These are phyloP conservation scores for Ochotona princeps DNA, from an alignment of 2,113 vertebrate genomes.

Conservation along the genomic window DNA sequence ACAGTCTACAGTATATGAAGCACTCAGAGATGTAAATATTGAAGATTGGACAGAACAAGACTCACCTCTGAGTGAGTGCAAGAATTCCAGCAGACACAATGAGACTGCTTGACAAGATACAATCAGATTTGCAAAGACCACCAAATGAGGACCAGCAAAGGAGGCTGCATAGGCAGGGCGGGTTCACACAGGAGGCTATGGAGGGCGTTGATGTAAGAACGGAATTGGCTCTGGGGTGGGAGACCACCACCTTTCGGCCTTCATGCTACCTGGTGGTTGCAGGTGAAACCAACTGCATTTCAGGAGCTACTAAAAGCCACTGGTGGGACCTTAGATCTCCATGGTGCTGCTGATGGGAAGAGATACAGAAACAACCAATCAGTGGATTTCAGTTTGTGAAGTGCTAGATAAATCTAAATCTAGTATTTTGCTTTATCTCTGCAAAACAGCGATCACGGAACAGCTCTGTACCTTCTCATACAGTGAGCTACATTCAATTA, in stretches of 20 bases:
- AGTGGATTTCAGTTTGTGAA: background rate
- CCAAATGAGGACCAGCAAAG: background rate
- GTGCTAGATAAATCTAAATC: background rate
- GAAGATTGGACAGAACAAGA: background rate
- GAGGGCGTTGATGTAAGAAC: rapidly evolving
- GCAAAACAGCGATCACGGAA: slow-evolving; percentile 63
- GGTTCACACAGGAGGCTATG: background rate
- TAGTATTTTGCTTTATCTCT: slow-evolving; percentile 50
- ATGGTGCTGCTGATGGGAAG: slow-evolving; percentile 43
- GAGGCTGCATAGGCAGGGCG: background rate
- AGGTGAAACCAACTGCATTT: background rate
- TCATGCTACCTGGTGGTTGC: no score
- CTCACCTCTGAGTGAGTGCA: background rate
- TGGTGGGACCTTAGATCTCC: background rate
- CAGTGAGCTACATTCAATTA: slow-evolving; percentile 52
- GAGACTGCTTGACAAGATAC: background rate
- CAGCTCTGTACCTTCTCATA: slow-evolving; percentile 19
- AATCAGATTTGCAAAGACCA: background rate
- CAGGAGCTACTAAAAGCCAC: slow-evolving; percentile 17
- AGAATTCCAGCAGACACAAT: background rate
- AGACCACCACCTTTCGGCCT: rapidly evolving
- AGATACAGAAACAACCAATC: background rate
- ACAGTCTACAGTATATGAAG: background rate
- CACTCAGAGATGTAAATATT: background rate
- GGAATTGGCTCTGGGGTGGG: no score